Conservation (phyloP, 2,888 invertebrate genomes). For the Molorchus minor region DNA sequence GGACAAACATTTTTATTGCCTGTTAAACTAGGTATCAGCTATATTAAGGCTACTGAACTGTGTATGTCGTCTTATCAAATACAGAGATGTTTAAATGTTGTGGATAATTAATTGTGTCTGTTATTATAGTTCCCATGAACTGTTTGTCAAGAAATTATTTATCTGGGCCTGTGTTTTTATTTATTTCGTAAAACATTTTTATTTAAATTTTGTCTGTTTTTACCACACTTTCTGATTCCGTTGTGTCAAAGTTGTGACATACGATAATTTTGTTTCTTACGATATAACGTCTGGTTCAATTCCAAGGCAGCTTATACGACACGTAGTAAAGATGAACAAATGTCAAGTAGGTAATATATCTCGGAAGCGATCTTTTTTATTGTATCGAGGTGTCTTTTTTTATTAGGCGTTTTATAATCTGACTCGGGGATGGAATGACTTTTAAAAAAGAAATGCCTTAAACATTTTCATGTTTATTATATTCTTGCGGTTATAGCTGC, state of each 20-base stretch:
- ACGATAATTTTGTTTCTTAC: slow-evolving; percentile 35
- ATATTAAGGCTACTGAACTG: too few relatives aligned
- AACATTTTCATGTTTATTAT: slow-evolving; percentile 58
- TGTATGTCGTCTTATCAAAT: too few relatives aligned
- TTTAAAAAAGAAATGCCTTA: slow-evolving; percentile 57
- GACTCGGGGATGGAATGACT: slow-evolving; percentile 54
- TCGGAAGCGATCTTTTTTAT: slow-evolving; percentile 54
- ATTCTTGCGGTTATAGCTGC: slow-evolving; percentile 54
- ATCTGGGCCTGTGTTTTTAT: too few relatives aligned
- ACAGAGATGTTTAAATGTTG: too few relatives aligned
- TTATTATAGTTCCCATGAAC: too few relatives aligned
- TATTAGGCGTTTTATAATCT: slow-evolving; percentile 58
- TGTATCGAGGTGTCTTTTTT: slow-evolving; percentile 57
- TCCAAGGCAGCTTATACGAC: slow-evolving; percentile 45
- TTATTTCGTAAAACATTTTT: too few relatives aligned
- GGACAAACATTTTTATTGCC: too few relatives aligned
- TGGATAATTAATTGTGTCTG: too few relatives aligned
- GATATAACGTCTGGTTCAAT: slow-evolving; percentile 38
- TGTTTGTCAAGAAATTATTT: too few relatives aligned
- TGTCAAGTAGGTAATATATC: slow-evolving; percentile 55
- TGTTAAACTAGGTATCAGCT: too few relatives aligned
- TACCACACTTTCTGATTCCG: not conserved
- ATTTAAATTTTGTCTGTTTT: not conserved
- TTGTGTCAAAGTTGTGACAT: not conserved
- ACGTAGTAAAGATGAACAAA: slow-evolving; percentile 52